Conservation (phyloP, 2,888 invertebrate species). For the Agrotis clavis region DNA sequence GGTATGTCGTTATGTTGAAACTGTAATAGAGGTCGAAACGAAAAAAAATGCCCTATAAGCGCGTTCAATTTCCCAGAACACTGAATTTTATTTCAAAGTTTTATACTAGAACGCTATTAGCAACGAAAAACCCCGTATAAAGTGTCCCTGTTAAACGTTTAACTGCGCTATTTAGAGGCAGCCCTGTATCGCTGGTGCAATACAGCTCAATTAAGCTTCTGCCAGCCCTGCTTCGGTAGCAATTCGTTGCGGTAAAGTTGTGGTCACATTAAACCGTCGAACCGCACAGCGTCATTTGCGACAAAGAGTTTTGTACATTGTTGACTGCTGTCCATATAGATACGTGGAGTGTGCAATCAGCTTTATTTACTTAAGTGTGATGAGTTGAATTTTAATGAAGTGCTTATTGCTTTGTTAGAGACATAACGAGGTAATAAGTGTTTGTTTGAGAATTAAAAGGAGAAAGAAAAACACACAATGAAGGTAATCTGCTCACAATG, state of each 20-base stretch:
- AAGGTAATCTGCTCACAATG: conserved; percentile 54
- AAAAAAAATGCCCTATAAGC: conserved; percentile 37
- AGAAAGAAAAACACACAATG: conserved; percentile 26
- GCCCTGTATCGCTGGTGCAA: conserved; percentile 66
- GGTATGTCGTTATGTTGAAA: conserved; percentile 42
- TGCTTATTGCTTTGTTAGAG: conserved; percentile 39
- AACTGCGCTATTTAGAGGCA: conserved; percentile 67
- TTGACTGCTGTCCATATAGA: conserved; percentile 60
- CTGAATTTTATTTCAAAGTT: conserved; percentile 64
- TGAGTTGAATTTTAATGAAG: conserved; percentile 55
- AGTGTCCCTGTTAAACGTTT: conserved; percentile 68
- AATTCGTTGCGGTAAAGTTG: conserved; percentile 79
- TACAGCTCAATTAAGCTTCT: conserved; percentile 79
- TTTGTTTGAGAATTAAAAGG: conserved; percentile 20
- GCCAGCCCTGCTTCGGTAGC: conserved; percentile 72
- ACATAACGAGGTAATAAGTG: conserved; percentile 21
- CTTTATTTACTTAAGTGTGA: conserved; percentile 51
- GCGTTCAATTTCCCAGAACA: conserved; percentile 54
- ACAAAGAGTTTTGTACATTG: conserved; percentile 66
- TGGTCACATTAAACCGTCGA: conserved; percentile 79
- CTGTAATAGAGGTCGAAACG: conserved; percentile 30
- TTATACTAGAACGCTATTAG: conserved; percentile 63
- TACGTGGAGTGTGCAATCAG: conserved; percentile 47
- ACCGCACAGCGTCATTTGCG: conserved; percentile 74
- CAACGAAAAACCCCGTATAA: conserved; percentile 65